Evolutionary conservation across 2,888 invertebrate genomes (phyloP).

Genomic region (Xanthia icteritia): DNA sequence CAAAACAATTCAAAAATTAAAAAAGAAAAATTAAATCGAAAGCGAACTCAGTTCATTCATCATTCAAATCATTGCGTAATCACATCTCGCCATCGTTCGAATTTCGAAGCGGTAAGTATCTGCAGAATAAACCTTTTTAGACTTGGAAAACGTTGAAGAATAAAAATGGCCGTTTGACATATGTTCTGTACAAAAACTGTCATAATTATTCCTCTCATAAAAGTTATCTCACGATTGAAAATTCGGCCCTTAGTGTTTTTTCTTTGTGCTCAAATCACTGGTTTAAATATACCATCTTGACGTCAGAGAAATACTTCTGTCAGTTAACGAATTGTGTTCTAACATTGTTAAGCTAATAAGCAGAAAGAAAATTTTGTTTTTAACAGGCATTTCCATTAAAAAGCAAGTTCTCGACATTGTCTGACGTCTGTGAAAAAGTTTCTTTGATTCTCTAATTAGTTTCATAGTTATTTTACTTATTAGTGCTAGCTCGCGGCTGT

Average conservation of each 20-base stretch:
- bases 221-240: too few relatives aligned
- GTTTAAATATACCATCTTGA: constrained; percentile 11
- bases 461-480: constrained; percentile 43
- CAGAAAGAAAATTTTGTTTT: constrained; percentile 30
- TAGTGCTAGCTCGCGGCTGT: constrained; percentile 24
- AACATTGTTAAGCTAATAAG: constrained; percentile 39
- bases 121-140: neutral
- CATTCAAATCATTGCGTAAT: neutral
- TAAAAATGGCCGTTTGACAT: too few relatives aligned
- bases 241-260: neutral
- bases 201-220: too few relatives aligned
- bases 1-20: too few relatives aligned
- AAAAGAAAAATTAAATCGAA: neutral
- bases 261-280: neutral
- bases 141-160: neutral
- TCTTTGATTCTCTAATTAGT: constrained; percentile 52
- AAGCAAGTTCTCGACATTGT: constrained; percentile 31
- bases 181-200: too few relatives aligned
- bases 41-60: neutral
- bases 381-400: constrained; percentile 27
- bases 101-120: neutral
- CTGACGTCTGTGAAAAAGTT: constrained; percentile 29
- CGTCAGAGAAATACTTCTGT: neutral
- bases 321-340: constrained; percentile 26
- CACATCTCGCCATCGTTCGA: neutral